A percentile compares a stretch with the other conserved stretches of the same genome.
These are phyloP conservation scores for Synergus laeviventris DNA, from an alignment of 2,888 invertebrate species.

Conservation along the genomic window DNA sequence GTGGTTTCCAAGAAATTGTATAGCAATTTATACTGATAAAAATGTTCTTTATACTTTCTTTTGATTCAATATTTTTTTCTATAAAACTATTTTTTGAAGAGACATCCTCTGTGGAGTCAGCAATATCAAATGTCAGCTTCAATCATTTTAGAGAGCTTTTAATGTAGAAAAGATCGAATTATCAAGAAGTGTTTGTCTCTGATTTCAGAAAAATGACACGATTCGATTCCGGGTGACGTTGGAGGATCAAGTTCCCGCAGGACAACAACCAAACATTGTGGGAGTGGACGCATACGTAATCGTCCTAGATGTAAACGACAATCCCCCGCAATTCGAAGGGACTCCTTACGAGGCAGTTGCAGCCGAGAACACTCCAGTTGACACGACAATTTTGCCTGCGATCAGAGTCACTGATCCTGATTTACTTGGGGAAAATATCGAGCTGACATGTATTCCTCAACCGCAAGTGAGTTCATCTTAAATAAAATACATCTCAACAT, in stretches of 20 bases:
- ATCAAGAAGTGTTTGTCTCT: not conserved
- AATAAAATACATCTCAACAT: not conserved
- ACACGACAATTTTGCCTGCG: conserved; percentile 84
- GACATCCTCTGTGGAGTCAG: not conserved
- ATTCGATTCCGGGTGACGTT: conserved; percentile 88
- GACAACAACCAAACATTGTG: conserved; percentile 82
- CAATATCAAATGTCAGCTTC: not conserved
- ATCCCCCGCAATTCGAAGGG: conserved; percentile 83
- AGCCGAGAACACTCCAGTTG: conserved; percentile 85
- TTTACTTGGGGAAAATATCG: conserved; percentile 87
- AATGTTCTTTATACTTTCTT: too few species aligned
- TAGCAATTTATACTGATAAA: too few species aligned
- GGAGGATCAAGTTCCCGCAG: conserved; percentile 83
- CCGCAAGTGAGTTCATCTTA: conserved; percentile 74
- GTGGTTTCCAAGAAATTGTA: too few species aligned
- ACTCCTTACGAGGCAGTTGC: conserved; percentile 89
- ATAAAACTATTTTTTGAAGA: not conserved
- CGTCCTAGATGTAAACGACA: conserved; percentile 92
- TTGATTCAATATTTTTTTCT: too few species aligned
- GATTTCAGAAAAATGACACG: conserved; percentile 85
- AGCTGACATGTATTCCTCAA: conserved; percentile 82
- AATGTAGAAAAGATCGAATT: not conserved
- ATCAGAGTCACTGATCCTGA: conserved; percentile 89
- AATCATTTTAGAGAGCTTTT: conserved; percentile 1
- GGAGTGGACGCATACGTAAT: conserved; percentile 88